phyloP scores from a whole-genome alignment of 2,113 vertebrate species.

The Phocoena phocoena region DNA sequence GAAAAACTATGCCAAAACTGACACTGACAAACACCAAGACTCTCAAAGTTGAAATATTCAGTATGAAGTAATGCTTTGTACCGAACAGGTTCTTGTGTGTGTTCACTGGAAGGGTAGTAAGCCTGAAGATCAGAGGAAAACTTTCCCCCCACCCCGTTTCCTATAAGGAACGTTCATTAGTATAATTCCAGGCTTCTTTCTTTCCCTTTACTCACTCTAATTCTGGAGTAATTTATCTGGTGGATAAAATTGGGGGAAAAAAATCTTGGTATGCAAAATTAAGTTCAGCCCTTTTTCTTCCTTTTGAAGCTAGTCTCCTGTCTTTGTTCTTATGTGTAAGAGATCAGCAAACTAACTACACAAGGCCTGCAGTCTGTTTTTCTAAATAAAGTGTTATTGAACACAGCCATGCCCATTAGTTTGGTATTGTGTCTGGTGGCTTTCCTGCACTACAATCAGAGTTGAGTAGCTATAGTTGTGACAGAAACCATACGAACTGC shows the following conservation, averaged over 20 bases:
- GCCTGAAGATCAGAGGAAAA: neutral
- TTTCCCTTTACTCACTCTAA: neutral
- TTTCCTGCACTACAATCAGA: neutral
- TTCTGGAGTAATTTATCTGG: neutral
- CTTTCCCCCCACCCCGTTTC: neutral
- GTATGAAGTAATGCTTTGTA: neutral
- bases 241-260: neutral
- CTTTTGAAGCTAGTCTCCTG: neutral
- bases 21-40: neutral
- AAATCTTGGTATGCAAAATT: neutral
- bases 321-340: neutral
- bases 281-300: neutral
- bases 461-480: neutral
- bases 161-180: neutral
- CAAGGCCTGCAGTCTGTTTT: neutral
- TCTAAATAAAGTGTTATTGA: conserved; percentile 31
- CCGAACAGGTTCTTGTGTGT: neutral
- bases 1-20: neutral
- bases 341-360: neutral
- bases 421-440: neutral
- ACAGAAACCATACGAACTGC: neutral
- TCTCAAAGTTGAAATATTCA: neutral
- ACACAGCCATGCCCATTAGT: neutral
- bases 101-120: neutral
- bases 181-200: neutral